Evolutionary conservation across 2,888 invertebrate species (phyloP), one percentile per base, ranked within the genome.

Genomic region (Ormia ochracea): DNA sequence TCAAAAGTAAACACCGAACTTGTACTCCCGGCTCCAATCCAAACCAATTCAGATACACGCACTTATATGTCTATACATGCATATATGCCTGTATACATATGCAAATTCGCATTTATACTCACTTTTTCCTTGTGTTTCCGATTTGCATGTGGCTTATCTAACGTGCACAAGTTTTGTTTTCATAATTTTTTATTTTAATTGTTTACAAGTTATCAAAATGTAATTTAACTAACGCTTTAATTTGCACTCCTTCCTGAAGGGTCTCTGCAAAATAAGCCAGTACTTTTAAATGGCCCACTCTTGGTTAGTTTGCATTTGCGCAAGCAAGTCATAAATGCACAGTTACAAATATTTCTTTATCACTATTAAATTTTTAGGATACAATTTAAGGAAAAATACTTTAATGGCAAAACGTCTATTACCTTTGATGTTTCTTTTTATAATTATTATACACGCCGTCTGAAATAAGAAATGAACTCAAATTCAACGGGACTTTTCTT

Each of bases 81-180:
- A n/a, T n/a, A n/a, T n/a, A n/a, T n/a, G n/a, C n/a, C n/a, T n/a
- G n/a, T n/a, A n/a, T n/a, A n/a, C n/a, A n/a, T n/a, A n/a, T n/a
- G n/a, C n/a, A n/a, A n/a, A n/a, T n/a, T n/a, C n/a, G n/a, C n/a
- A n/a, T n/a, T n/a, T n/a, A n/a, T n/a, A n/a, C n/a, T n/a, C n/a
- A n/a, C 1, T 21, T 56, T 56, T 54, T 61, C 23, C 31, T 33
- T n/a, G 17, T 26, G 26, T 10, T 54, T 12, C 31, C 4, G 19
- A 10, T 73, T 52, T 17, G 56, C 28, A 10, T 31, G 21, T n/a
- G 31, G 21, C 23, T 75, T 58, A 50, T n/a, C 38, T n/a, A n/a
- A n/a, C 12, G 66, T 33, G 68, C 80, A 75, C 76, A 56, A 68
- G 66, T 63, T 76, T 50, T 68, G 9, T 59, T 74, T 68, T 41